These are phyloP conservation scores for Macrophya alboannulata DNA, from an alignment of 2,888 invertebrate genomes.

Conservation along the genomic window DNA sequence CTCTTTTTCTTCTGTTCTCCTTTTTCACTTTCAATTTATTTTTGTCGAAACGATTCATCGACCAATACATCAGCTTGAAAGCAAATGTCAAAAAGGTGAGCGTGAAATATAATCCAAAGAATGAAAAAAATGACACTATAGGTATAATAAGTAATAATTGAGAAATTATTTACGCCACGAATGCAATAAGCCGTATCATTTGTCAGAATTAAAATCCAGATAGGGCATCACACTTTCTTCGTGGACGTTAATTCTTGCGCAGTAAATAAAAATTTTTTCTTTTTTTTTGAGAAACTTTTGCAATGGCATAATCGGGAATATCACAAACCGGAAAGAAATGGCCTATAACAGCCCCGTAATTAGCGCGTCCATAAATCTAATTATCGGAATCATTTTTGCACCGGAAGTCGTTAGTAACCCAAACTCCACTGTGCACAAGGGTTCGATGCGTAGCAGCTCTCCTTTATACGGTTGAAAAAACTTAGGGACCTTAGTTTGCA, in stretches of 20 bases:
- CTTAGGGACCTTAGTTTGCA: background rate
- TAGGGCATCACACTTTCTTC: background rate
- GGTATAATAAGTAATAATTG: background rate
- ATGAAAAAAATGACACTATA: background rate
- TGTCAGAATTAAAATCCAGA: background rate
- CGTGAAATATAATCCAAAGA: background rate
- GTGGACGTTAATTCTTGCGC: background rate
- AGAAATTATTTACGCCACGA: background rate
- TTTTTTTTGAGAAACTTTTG: background rate
- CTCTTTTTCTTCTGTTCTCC: background rate
- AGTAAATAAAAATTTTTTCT: background rate
- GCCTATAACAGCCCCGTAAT: constrained; percentile 63
- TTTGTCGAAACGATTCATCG: background rate
- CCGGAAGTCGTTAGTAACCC: constrained; percentile 40
- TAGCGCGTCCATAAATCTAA: constrained; percentile 65
- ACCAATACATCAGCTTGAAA: constrained; percentile 1
- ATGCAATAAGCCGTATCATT: background rate
- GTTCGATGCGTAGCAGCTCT: constrained; percentile 28
- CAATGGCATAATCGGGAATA: background rate
- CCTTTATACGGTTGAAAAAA: constrained; percentile 16
- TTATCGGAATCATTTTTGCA: constrained; percentile 63
- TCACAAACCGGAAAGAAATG: constrained; percentile 58
- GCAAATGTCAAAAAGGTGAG: background rate
- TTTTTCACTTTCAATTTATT: background rate
- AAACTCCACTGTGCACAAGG: background rate